Evolutionary conservation across 2,797 vertebrate species (phyloP).

Genomic region (Halcyon smyrnensis): DNA sequence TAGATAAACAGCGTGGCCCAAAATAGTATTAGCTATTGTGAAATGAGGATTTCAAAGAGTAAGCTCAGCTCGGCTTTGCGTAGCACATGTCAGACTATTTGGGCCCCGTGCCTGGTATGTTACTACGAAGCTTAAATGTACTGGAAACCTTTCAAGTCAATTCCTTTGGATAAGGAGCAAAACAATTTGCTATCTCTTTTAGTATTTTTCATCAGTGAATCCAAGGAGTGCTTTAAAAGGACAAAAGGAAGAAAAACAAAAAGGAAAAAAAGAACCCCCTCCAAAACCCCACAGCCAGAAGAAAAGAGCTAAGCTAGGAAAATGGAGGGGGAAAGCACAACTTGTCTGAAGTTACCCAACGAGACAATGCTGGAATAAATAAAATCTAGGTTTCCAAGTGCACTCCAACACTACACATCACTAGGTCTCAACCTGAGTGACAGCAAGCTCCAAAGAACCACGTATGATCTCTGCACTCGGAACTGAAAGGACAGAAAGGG

Average conservation of each 20-base stretch:
- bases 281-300: neutral
- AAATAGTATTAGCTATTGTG: neutral
- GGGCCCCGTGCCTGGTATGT: neutral
- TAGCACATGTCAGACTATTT: neutral
- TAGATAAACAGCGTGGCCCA: neutral
- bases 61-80: neutral
- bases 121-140: neutral
- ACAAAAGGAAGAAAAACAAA: neutral
- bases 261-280: neutral
- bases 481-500: neutral
- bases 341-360: neutral
- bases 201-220: conserved; percentile 3
- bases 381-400: neutral
- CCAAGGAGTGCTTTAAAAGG: neutral
- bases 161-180: neutral
- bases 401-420: neutral
- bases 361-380: conserved; percentile 8
- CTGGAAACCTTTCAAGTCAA: neutral
- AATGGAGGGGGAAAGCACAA: neutral
- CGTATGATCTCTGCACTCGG: neutral
- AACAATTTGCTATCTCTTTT: neutral
- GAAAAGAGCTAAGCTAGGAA: neutral
- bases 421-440: neutral
- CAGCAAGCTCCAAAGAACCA: neutral
- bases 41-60: conserved; percentile 17